Base-by-base conservation (phyloP, 2,888 invertebrate species). In the Noctua janthe region DNA sequence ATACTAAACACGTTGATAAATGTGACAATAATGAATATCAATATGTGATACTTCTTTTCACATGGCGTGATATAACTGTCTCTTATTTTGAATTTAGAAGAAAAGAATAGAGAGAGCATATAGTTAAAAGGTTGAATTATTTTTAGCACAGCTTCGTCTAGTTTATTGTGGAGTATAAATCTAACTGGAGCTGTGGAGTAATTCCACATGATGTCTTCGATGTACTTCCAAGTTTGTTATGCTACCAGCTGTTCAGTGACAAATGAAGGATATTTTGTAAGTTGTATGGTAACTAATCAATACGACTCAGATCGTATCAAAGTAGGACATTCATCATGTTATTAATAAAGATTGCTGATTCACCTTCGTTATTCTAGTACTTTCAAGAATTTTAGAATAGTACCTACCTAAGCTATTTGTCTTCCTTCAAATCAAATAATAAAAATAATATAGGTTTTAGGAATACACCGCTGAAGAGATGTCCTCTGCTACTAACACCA, bases 1-100 rank as follows among this genome's bases (percentile, higher is more conserved):
- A 39, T 39, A 39, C 39, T 39, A 49, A 70, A 20, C 1, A 59
- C 23, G 17, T 54, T 17, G 23, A 8, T 23, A 11, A 74, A 15
- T 15, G 23, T 35, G 7, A 49, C 10, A 35, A 2, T 23, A 15
- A 39, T 39, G 39, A 39, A 39, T 39, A 35, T 20, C 5, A 47
- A 77, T 0, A 43, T n/a, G 8, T 47, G 67, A n/a, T 47, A 67
- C 10, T 56, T 78, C 3, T 67, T 78, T 6, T 78, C n/a, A 78
- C 67, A 49, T 6, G 67, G 39, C 20, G n/a, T 49, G 56, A 76
- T 67, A 15, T 35, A 49, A 10, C 54, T n/a, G 6, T 78, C 10
- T 39, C 39, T 76, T 15, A 78, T 67, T 78, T 76, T 76, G 56
- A 23, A 78, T 20, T 78, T 78, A 2, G 76, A 56, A 39, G 76